phyloP scores from a whole-genome alignment of 2,113 vertebrate species.

The Tachuris rubrigastra region DNA sequence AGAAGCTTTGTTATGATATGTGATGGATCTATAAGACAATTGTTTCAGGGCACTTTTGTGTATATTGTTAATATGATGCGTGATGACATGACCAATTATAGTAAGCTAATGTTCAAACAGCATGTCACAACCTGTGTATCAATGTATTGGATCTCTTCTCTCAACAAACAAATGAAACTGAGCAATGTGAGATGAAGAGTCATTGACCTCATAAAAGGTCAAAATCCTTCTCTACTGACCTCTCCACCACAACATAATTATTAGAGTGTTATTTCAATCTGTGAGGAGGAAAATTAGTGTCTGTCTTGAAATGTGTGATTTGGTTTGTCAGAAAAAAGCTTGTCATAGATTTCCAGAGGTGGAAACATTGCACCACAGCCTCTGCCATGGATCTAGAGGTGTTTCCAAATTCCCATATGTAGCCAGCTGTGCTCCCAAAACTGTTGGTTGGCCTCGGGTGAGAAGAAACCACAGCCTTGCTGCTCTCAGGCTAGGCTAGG shows the following conservation, averaged over 20 bases:
- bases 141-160: slow-evolving; percentile 84
- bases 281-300: neutral
- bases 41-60: slow-evolving; percentile 88
- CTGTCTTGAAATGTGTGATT: neutral
- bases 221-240: slow-evolving; percentile 30
- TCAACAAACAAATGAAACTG: slow-evolving; percentile 83
- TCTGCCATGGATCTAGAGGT: neutral
- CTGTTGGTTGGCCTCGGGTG: neutral
- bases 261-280: neutral
- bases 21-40: slow-evolving; percentile 89
- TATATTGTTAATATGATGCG: slow-evolving; percentile 89
- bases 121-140: slow-evolving; percentile 94
- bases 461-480: neutral
- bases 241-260: neutral
- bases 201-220: slow-evolving; percentile 79
- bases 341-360: neutral
- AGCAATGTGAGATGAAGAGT: slow-evolving; percentile 70
- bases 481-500: neutral
- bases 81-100: slow-evolving; percentile 92
- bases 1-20: slow-evolving; percentile 80
- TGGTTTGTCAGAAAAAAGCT: slow-evolving; percentile 17
- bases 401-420: neutral
- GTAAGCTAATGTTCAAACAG: slow-evolving; percentile 86
- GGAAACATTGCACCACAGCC: neutral
- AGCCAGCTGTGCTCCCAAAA: neutral